These are phyloP conservation scores for Paracyclopina nana DNA, from an alignment of 1,140 invertebrate genomes.

Conservation along the genomic window DNA sequence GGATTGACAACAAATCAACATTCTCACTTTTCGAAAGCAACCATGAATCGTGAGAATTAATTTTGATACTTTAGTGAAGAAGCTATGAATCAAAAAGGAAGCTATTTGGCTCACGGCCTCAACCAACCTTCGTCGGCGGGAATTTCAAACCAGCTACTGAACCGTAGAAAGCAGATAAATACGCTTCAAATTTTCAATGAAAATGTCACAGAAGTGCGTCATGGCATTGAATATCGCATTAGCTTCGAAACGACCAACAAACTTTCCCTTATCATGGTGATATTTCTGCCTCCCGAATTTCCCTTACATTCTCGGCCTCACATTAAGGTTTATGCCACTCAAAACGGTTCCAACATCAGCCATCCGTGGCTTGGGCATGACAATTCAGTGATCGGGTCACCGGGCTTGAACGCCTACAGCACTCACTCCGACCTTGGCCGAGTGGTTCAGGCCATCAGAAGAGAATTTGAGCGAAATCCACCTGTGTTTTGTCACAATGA, in stretches of 20 bases:
- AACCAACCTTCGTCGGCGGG: no score
- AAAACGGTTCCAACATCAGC: no score
- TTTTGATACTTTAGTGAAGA: no score
- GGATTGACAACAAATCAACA: no score
- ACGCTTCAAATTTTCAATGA: constrained; percentile 12
- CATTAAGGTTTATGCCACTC: neutral
- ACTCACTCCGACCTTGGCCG: neutral
- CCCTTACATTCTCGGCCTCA: neutral
- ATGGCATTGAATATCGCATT: neutral
- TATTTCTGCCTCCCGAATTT: neutral
- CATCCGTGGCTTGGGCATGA: neutral
- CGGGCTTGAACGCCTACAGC: neutral
- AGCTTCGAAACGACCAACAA: neutral
- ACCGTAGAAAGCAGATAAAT: constrained; percentile 5
- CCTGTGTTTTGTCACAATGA: no score
- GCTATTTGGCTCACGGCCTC: no score
- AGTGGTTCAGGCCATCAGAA: constrained; percentile 3
- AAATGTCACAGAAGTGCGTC: constrained; percentile 3
- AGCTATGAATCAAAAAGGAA: no score
- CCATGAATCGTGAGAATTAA: no score
- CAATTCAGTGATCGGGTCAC: neutral
- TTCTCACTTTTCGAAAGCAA: no score
- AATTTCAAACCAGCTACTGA: no score
- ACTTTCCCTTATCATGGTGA: neutral
- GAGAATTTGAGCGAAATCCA: constrained; percentile 1